Base-by-base conservation (phyloP, 2,888 invertebrate species). In the Chrysotoxum bicinctum region DNA sequence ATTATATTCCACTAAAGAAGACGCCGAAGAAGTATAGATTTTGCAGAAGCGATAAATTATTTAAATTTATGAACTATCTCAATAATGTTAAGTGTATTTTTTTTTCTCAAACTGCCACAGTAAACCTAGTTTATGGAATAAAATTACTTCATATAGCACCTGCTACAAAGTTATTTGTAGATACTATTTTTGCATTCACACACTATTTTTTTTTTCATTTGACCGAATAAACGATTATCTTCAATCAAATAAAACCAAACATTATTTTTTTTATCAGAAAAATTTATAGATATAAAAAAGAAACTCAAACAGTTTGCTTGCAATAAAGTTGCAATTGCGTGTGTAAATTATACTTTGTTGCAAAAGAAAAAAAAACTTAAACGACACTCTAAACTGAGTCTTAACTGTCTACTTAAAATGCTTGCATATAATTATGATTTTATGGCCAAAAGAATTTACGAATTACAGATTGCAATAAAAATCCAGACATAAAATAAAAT, bases 241-340 rank as follows among this genome's bases (percentile, higher is more conserved):
- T 8, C 35, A 58, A 58, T 54, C 56, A 58, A 58, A 58, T 58
- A 58, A 58, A 58, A 35, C 56, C 56, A 58, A 58, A 35, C 35
- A 58, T 58, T 58, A 58, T 35, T 58, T 14, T 21, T 58, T 58
- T 58, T 52, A 26, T 6, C 0, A 1, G 16, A 9, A 43, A 16
- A 16, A 16, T 8, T 0, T 0, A 35, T 0, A 9, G 3, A 9
- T 19, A 16, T 10, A 10, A 21, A 26, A n/a, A 14, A 52, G 26
- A 52, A 52, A 26, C 19, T 21, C 6, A 12, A 48, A 21, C 12
- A 48, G 21, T 56, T 12, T 12, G 12, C 32, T 56, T 56, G 56
- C 10, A 32, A 32, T 26, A 35, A 35, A 32, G 7, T 19, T 32
- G 32, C 32, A 56, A 19, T 58, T 58, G 35, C 35, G 14, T 21